Conservation (phyloP, 2,797 vertebrate species). For the Sphenopsis melanotis region DNA sequence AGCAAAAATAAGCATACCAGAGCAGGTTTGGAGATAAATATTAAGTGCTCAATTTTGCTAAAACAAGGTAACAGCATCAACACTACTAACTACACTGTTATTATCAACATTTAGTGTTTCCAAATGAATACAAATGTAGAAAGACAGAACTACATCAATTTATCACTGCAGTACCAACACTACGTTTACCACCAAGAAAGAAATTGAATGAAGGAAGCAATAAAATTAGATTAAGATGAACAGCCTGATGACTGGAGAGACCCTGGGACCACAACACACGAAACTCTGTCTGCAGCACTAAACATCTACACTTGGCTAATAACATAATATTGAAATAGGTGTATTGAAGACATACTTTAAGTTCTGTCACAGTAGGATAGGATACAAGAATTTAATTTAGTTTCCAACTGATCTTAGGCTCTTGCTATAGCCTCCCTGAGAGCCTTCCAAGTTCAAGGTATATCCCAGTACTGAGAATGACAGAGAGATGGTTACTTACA, state of each 20-base stretch:
- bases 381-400: not conserved
- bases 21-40: not conserved
- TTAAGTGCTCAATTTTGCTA: not conserved
- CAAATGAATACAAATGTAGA: not conserved
- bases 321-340: not conserved
- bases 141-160: not conserved
- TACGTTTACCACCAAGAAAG: not conserved
- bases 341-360: not conserved
- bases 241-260: not conserved
- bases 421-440: not conserved
- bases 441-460: not conserved
- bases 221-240: not conserved
- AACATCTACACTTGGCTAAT: not conserved
- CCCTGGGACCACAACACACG: not conserved
- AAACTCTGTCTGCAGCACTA: not conserved
- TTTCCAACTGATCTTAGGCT: not conserved
- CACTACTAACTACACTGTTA: not conserved
- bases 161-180: not conserved
- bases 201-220: not conserved
- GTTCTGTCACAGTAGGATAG: not conserved
- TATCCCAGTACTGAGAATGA: not conserved
- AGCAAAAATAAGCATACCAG: not conserved
- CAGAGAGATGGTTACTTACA: not conserved
- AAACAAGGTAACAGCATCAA: not conserved
- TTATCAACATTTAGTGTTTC: not conserved